Base-by-base conservation (phyloP, 1,140 invertebrate species). In the Nylanderia fulva region DNA sequence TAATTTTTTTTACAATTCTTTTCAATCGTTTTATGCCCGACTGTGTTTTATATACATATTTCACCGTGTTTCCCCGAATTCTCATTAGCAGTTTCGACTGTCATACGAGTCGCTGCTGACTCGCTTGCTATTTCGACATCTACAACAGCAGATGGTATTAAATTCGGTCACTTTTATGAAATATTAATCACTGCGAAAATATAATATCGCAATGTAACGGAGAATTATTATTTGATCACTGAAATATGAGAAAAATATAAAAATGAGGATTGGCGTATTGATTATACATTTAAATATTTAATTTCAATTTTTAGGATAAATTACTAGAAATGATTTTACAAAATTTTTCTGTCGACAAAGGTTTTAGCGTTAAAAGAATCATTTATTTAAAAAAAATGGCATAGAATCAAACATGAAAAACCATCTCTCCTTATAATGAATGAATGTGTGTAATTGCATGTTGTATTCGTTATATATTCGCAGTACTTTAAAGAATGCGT, bases 41-140 rank as follows among this genome's bases (percentile, higher is more conserved):
- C 7, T 24, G 24, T 75, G 58, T 75, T n/a, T n/a, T n/a, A n/a
- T n/a, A n/a, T n/a, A n/a, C n/a, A n/a, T 75, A 76, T 76, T 76
- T 76, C 24, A 77, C 8, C 8, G 21, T 39, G 18, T 56, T 63
- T 27, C 15, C 7, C 11, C 0, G 15, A 36, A 1, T 66, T 66
- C 8, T 76, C 36, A 61, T 58, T 27, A 75, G 15, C 45, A 39
- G 33, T 36, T 39, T 39, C 29, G 21, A 48, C 2, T 33, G 18
- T 36, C 1, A n/a, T 45, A 24, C 13, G 39, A 68, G 7, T 60
- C 27, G 11, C 24, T 39, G 39, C 27, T 56, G 27, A 77, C 18
- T 63, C 39, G 18, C 9, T n/a, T 29, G 56, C 18, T 21, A 36
- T 63, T 58, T 75, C 6, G 2, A 9, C 0, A 52, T 56, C 7